Conservation (phyloP, 1,140 invertebrate species). For the Cydia pomonella region DNA sequence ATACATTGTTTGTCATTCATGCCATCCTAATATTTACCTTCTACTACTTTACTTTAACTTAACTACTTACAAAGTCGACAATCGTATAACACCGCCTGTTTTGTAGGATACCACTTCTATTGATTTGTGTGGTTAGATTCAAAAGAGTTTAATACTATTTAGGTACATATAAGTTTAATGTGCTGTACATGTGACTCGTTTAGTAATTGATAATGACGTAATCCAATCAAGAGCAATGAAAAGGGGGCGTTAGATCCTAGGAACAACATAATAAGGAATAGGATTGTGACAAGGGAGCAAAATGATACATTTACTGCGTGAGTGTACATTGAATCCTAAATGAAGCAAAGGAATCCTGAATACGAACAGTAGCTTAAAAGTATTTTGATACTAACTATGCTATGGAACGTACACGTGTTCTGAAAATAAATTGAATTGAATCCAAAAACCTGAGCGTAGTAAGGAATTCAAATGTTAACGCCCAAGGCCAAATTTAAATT, state of each 20-base stretch:
- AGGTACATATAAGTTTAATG: neutral
- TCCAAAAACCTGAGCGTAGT: too few species aligned
- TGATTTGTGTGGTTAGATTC: neutral
- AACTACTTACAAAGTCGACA: neutral
- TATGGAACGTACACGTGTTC: too few species aligned
- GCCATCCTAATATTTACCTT: neutral
- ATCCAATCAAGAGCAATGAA: neutral
- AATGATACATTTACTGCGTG: too few species aligned
- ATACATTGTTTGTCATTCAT: neutral
- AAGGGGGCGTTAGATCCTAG: neutral
- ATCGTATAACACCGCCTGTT: neutral
- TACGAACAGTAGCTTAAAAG: too few species aligned
- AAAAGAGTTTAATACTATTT: neutral
- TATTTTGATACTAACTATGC: too few species aligned
- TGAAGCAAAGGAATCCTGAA: too few species aligned
- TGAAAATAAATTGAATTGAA: too few species aligned
- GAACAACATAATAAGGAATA: neutral
- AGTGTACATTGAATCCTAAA: too few species aligned
- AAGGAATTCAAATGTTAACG: too few species aligned
- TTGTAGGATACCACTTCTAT: neutral
- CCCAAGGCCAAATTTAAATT: too few species aligned
- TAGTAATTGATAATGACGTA: conserved; percentile 10
- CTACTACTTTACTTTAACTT: too few species aligned
- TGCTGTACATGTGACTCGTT: neutral
- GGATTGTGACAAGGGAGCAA: too few species aligned